Base-by-base conservation (phyloP, 2,888 invertebrate species). In the Drosophila leonis region DNA sequence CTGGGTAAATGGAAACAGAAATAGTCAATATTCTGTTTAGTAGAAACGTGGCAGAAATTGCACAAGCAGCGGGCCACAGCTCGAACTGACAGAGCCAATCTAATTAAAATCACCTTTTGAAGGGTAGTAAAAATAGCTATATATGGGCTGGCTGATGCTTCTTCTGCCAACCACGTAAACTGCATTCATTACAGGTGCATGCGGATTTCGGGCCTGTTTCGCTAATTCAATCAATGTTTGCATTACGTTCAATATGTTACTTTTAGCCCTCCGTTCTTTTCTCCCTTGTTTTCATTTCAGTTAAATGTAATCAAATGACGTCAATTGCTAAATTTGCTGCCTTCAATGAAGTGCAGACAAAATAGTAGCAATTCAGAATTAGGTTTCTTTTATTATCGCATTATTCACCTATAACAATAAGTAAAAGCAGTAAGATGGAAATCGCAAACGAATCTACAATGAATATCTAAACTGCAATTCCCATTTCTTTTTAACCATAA, bases 81-180 rank as follows among this genome's bases (percentile, higher is more conserved):
- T 35, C 39, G 31, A 68, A 60, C 55, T 80, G 44, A 67, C 89
- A 65, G 54, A 65, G 55, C 29, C 78, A 72, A 81, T 88, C 87
- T 88, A 84, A 86, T 88, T 84, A 88, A 79, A 79, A 59, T 81
- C 89, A 84, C 89, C 87, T 84, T 80, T 54, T 64, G 59, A 81
- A 81, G 86, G 81, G 65, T 63, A 62, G 37, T 27, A 31, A 13
- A 37, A 29, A 60, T 29, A 12, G 65, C 46, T 49, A 10, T 48
- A 55, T 49, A 52, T 54, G 37, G 60, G 33, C 57, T 62, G 49
- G 37, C 20, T 41, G 42, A 12, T 8, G 20, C 7, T 37, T 24
- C 8, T 33, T 48, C 18, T 9, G 24, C 29, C 20, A 27, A n/a
- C 7, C 18, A 20, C 35, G 24, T 31, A 18, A 46, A 33, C 20